A percentile compares a stretch with the other conserved stretches of the same genome.
Conservation (phyloP, 2,888 invertebrate genomes). For the Tethea ocularis region DNA sequence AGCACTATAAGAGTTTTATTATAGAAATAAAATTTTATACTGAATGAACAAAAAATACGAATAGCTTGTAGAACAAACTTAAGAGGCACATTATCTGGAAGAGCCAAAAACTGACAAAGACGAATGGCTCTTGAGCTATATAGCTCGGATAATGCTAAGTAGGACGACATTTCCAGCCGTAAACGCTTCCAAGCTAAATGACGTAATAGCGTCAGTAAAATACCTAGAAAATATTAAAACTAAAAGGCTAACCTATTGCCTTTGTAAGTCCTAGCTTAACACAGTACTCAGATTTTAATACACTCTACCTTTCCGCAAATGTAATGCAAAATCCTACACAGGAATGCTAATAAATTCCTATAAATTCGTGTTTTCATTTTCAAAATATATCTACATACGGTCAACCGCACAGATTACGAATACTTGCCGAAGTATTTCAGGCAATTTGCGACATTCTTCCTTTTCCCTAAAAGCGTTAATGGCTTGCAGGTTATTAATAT, state of each 20-base stretch:
- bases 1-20: not conserved
- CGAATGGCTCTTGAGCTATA: no score
- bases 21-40: no score
- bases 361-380: not conserved
- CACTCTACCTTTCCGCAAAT: not conserved
- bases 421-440: not conserved
- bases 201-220: no score
- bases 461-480: not conserved
- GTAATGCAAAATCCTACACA: not conserved
- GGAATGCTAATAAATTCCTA: not conserved
- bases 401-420: not conserved
- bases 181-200: no score
- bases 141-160: no score
- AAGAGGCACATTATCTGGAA: no score
- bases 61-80: no score
- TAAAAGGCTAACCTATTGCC: not conserved
- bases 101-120: no score
- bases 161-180: no score
- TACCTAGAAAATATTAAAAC: not conserved
- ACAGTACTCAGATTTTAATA: not conserved
- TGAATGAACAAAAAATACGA: no score
- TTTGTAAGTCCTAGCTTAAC: not conserved
- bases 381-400: not conserved
- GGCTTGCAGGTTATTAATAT: constrained; percentile 6
- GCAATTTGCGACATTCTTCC: constrained; percentile 5